Base-by-base conservation (phyloP, 2,113 vertebrate species). In the Macquaria australasica region DNA sequence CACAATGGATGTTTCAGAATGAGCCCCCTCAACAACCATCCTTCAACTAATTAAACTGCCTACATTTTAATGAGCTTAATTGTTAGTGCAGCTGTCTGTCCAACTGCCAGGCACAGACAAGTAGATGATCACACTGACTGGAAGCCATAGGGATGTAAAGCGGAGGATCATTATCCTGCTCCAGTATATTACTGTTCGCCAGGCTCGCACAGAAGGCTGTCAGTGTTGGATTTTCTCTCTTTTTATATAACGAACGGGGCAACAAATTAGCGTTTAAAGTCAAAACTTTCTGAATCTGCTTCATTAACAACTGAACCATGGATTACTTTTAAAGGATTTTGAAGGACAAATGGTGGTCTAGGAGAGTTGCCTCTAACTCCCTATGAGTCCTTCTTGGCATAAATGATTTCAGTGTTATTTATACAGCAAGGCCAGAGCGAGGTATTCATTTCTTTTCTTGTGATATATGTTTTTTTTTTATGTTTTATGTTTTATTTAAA, bases 1-100 rank as follows among this genome's bases (percentile, higher is more conserved):
- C 23, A 56, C 87, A 77, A 70, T 82, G 56, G 48, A 55, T 73
- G 53, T 82, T 82, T 79, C 58, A 82, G 18, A 87, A 81, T 1
- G 59, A 85, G 55, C 51, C 80, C 73, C 82, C 66, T 89, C 67
- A 77, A 82, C 83, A 68, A 60, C 82, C 56, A 88, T 87, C 81
- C 80, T 82, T 86, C 81, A 87, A 70, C 89, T 90, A 87, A 90
- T 92, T 88, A 86, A 88, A 78, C 71, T 70, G 67, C 78, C 60
- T 76, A 34, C 79, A 83, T 88, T 85, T 87, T 76, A 76, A 69
- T 76, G 39, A 79, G 78, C 79, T 81, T 90, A 88, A 92, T 90
- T 92, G 84, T 78, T 58, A 2, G 69, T 41, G 87, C 88, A 91
- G 87, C 89, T 91, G 86, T 86, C 79, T 83, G 91, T 92, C 90